Base-by-base conservation (phyloP, 2,888 invertebrate species). In the Sipha maydis region DNA sequence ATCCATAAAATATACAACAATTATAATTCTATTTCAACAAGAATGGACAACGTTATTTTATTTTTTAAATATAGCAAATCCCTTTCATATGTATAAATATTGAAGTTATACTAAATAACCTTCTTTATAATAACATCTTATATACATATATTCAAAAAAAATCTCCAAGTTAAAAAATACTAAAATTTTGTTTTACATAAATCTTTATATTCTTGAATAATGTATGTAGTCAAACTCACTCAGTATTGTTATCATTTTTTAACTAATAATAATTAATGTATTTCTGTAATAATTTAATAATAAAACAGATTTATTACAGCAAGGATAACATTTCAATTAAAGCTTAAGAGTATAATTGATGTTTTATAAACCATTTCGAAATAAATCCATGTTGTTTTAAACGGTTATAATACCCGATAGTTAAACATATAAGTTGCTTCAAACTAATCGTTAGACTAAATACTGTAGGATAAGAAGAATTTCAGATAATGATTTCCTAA, bases 201-300 rank as follows among this genome's bases (percentile, higher is more conserved):
- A 75, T 75, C 56, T 34, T 56, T n/a, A n/a, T n/a, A n/a, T n/a
- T n/a, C n/a, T n/a, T n/a, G n/a, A n/a, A n/a, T n/a, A 34, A 34
- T 34, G 34, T 34, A 2, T 34, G 4, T 34, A 34, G 4, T 28
- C 69, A 79, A 28, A 80, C 71, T 73, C 25, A 54, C 19, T 56
- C 83, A 38, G 86, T 41, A 7, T 77, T 25, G 79, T 80, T 73
- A 80, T 86, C 54, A 86, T 86, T 80, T 48, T 86, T 38, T 3
- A 80, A 86, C 77, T 86, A 73, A 86, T 86, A 80, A 61, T 73
- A 86, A 86, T 61, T 38, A 79, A 86, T 80, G 38, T 41, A 61
- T 56, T 78, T 80, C 54, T 38, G 80, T 71, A 54, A 69, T 54
- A 54, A 73, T 80, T 86, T 86, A 80, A 86, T 73, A 38, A 79